These are phyloP conservation scores for Sturmia bella DNA, from an alignment of 2,888 invertebrate genomes.

Conservation along the genomic window DNA sequence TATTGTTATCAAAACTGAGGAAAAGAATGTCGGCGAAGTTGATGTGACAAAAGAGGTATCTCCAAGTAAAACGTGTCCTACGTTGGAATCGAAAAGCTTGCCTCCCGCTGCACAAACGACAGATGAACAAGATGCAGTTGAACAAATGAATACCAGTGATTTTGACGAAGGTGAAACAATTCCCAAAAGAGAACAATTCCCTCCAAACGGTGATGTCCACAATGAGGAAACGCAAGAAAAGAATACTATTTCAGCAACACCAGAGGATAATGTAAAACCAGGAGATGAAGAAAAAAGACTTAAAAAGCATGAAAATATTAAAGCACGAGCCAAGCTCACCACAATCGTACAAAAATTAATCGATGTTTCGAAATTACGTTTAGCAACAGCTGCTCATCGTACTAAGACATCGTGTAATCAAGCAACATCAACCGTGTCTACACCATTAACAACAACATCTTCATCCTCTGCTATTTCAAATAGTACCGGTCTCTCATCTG, in stretches of 20 bases:
- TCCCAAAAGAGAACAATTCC: constrained; percentile 56
- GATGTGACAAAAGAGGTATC: constrained; percentile 55
- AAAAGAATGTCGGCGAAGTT: constrained; percentile 49
- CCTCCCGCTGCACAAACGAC: background rate
- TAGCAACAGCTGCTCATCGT: constrained; percentile 69
- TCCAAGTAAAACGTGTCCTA: constrained; percentile 18
- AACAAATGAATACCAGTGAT: constrained; percentile 78
- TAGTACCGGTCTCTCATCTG: constrained; percentile 5
- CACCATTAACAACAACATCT: constrained; percentile 24
- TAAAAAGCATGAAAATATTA: constrained; percentile 75
- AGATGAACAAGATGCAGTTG: constrained; percentile 63
- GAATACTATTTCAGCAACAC: constrained; percentile 57
- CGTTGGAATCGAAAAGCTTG: constrained; percentile 1
- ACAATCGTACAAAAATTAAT: constrained; percentile 81
- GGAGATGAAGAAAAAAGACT: constrained; percentile 77
- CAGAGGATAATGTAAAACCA: constrained; percentile 48
- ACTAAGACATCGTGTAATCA: constrained; percentile 54
- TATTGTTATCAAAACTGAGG: constrained; percentile 36
- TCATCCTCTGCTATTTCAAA: constrained; percentile 46
- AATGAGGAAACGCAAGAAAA: constrained; percentile 30
- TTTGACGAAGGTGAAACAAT: constrained; percentile 72
- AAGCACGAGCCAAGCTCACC: constrained; percentile 80
- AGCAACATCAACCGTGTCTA: constrained; percentile 24
- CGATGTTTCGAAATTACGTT: constrained; percentile 78
- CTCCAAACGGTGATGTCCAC: constrained; percentile 56